phyloP scores from a whole-genome alignment of 2,113 vertebrate species.

The Cavia porcellus region DNA sequence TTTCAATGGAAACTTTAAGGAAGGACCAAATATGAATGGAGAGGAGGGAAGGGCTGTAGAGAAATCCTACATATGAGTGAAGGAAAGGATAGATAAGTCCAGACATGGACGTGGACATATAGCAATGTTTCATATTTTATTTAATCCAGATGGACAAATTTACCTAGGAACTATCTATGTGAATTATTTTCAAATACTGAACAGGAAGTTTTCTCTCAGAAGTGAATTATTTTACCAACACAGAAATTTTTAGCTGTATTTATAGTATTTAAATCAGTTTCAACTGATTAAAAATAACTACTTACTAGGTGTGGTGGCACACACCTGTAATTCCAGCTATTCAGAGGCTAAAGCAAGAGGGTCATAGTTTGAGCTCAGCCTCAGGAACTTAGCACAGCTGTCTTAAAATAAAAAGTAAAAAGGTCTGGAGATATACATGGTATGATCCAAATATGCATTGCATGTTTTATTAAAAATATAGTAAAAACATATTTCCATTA shows the following conservation, averaged over 20 bases:
- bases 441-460: not conserved
- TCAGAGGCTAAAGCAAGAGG: not conserved
- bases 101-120: not conserved
- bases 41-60: not conserved
- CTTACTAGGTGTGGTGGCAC: not conserved
- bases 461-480: not conserved
- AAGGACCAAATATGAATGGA: not conserved
- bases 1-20: not conserved
- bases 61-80: not conserved
- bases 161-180: not conserved
- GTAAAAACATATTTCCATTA: not conserved
- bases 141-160: not conserved
- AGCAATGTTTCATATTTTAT: not conserved
- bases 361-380: not conserved
- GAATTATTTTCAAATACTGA: not conserved
- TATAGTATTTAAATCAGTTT: not conserved
- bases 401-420: not conserved
- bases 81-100: not conserved
- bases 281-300: not conserved
- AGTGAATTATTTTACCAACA: not conserved
- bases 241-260: not conserved
- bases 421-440: not conserved
- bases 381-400: not conserved
- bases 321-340: not conserved
- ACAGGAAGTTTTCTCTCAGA: not conserved